Base-by-base conservation (phyloP, 2,888 invertebrate species). In the Drosophila hamatofila region DNA sequence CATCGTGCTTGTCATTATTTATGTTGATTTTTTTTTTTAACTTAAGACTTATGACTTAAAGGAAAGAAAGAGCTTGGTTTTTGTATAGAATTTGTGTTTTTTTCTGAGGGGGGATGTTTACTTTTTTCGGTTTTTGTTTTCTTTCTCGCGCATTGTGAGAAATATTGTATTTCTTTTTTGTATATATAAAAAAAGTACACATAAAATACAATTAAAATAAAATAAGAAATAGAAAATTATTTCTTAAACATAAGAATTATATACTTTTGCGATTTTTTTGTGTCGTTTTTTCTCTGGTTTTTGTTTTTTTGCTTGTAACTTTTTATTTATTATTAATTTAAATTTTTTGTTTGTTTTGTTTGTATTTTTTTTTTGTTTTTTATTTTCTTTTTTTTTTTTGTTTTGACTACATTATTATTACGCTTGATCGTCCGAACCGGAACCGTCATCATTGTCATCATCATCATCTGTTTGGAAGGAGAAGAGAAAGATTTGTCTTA, bases 351-450 rank as follows among this genome's bases (percentile, higher is more conserved):
- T 68, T 60, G 89, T 92, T 91, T 79, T 83, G 80, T 74, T 80
- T 64, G 75, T 81, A 69, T 76, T 79, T 72, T 66, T 73, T 83
- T 84, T 76, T 82, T 85, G 83, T 89, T 90, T 72, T 89, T 83
- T 78, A 72, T 78, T 80, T 88, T 89, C 89, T 83, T 77, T 79
- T 78, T 78, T 68, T 73, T 63, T 67, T 80, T 80, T 81, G 81
- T 91, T 91, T 92, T 93, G 92, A 92, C 92, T 93, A 92, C 86
- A 91, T 91, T 89, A 91, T 92, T 92, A 92, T 93, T 92, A 92
- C 92, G 92, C 92, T 88, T 92, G 91, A 88, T 93, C 91, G 76
- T 92, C 92, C 72, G 92, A 92, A 75, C 91, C 92, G 76, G 93
- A 92, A 68, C 92, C 92, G 80, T 92, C 93, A 72, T 91, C 91